Base-by-base conservation (phyloP, 2,888 invertebrate species). In the Tiphia femorata region DNA sequence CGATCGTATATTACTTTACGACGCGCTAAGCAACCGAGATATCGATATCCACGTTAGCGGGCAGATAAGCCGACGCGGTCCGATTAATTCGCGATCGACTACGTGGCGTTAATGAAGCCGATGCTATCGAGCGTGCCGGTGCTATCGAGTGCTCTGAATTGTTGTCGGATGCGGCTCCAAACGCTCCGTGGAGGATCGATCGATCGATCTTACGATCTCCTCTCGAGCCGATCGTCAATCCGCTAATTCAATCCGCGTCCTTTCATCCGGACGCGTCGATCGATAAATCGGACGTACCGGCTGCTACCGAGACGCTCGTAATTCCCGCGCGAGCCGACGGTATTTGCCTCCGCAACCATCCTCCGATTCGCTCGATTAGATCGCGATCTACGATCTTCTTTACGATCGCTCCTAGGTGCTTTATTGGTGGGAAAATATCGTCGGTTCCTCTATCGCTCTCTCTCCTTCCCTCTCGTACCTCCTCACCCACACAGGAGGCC, bases 381-480 rank as follows among this genome's bases (percentile, higher is more conserved):
- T 55, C 57, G 37, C 41, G 51, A 62, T 53, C 49, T 37, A 23
- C 49, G 48, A 21, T 49, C 41, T 46, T 58, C 46, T 51, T 63
- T 57, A 56, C 25, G 27, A 20, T 29, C 25, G 14, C 17, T 19
- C 12, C 30, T 16, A 41, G 16, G 42, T 12, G 44, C 20, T 52
- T 57, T 51, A 54, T 41, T 41, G 48, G 42, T 25, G 25, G 29
- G 6, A 27, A 25, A 25, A 50, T 37, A 17, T 38, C 44, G 14
- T 30, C 44, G 23, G 20, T 21, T 12, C 30, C 42, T 43, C 27
- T 43, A 19, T n/a, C 33, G 33, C n/a, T n/a, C n/a, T n/a, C n/a
- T n/a, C n/a, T n/a, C n/a, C n/a, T n/a, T n/a, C n/a, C n/a, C n/a
- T n/a, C n/a, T n/a, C n/a, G n/a, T n/a, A 48, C 38, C 52, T 37